Evolutionary conservation across 23 tunicate genomes (phyloP).

Genomic region (Halocynthia roretzi): DNA sequence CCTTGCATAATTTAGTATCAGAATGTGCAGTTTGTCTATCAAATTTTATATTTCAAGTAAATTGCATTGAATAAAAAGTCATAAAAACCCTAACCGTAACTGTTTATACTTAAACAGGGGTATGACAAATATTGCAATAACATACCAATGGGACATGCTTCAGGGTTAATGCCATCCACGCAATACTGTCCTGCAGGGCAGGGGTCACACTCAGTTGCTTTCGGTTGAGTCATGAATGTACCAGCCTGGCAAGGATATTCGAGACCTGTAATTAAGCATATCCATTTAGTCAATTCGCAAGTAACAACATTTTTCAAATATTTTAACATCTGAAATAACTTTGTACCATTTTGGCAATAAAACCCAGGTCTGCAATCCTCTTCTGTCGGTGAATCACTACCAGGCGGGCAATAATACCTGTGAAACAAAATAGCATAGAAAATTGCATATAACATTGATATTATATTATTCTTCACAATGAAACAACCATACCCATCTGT

Average conservation of each 20-base stretch:
- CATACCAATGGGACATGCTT: conserved; percentile 59
- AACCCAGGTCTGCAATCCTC: conserved; percentile 63
- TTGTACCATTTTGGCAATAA: conserved; percentile 51
- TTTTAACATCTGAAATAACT: not conserved
- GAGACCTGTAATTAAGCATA: conserved; percentile 3
- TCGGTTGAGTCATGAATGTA: conserved; percentile 29
- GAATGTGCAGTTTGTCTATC: no score
- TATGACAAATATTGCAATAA: no score
- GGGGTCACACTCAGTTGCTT: conserved; percentile 40
- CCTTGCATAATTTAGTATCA: no score
- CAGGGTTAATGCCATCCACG: conserved; percentile 34
- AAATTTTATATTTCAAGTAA: no score
- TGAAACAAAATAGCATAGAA: not conserved
- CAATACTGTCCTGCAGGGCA: conserved; percentile 85
- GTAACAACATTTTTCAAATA: not conserved
- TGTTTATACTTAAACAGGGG: no score
- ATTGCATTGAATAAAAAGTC: no score
- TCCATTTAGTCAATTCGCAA: not conserved
- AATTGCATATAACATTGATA: not conserved
- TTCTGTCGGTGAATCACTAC: conserved; percentile 18
- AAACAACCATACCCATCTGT: conserved; percentile 34
- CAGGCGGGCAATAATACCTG: conserved; percentile 79
- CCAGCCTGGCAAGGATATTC: conserved; percentile 64
- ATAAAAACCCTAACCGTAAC: no score
- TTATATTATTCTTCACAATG: not conserved